These are phyloP conservation scores for Cryptomyrus ogoouensis DNA, from an alignment of 2,113 vertebrate genomes.

Conservation along the genomic window DNA sequence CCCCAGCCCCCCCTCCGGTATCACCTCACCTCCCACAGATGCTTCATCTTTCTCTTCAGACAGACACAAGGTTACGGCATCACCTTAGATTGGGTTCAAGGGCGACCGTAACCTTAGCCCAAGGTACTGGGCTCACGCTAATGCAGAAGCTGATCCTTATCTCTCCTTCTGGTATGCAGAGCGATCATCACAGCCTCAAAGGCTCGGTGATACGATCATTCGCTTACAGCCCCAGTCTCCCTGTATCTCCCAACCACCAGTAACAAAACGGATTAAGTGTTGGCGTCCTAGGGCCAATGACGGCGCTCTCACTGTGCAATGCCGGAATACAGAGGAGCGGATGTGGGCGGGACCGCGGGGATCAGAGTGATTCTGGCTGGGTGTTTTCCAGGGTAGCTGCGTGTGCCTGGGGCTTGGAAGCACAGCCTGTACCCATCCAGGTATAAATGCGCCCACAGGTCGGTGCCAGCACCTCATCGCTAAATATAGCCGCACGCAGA, in stretches of 20 bases:
- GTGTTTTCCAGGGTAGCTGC: background rate
- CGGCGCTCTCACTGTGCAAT: background rate
- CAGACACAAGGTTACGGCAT: conserved; percentile 46
- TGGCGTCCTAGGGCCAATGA: background rate
- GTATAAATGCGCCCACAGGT: background rate
- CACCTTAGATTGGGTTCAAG: conserved; percentile 36
- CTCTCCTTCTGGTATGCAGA: background rate
- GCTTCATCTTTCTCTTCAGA: conserved; percentile 33
- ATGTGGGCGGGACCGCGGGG: background rate
- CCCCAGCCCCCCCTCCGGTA: background rate
- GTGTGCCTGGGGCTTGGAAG: background rate
- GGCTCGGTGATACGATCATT: background rate
- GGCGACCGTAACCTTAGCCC: background rate
- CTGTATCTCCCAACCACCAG: background rate
- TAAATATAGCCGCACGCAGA: conserved; percentile 16
- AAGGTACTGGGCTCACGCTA: background rate
- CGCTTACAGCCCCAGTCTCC: background rate
- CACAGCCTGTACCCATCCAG: background rate
- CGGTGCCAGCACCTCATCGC: background rate
- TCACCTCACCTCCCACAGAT: conserved; percentile 36
- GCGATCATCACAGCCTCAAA: background rate
- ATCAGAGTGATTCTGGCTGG: background rate
- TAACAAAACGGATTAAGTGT: background rate
- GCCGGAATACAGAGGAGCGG: background rate
- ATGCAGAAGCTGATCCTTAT: background rate